These are phyloP conservation scores for Chloroceryle inda DNA, from an alignment of 2,797 vertebrate genomes.

Conservation along the genomic window DNA sequence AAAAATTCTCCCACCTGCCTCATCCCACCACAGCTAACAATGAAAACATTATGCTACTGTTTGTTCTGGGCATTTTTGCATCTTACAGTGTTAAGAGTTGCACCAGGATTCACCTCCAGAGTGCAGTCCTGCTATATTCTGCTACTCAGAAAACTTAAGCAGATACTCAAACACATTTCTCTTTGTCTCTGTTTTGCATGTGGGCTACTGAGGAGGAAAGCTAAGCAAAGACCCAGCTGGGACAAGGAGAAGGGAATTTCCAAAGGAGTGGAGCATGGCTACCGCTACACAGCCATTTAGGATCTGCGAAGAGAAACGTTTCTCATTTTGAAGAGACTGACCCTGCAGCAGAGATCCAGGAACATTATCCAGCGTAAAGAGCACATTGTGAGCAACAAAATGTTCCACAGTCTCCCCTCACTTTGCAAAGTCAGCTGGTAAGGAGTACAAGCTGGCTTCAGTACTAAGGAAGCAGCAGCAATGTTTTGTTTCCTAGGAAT, in stretches of 20 bases:
- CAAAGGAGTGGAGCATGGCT: neutral
- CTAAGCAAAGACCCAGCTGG: neutral
- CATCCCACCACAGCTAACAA: neutral
- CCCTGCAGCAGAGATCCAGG: neutral
- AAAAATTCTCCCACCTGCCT: neutral
- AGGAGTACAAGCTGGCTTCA: slow-evolving; percentile 30
- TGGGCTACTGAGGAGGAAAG: neutral
- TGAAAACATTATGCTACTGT: neutral
- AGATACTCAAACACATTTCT: neutral
- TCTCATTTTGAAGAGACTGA: neutral
- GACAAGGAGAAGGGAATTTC: neutral
- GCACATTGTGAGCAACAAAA: neutral
- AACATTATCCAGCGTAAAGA: neutral
- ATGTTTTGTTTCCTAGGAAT: slow-evolving; percentile 65
- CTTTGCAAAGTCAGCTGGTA: neutral
- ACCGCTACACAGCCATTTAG: neutral
- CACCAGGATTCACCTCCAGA: neutral
- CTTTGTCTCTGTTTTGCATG: neutral
- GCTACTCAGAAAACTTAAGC: neutral
- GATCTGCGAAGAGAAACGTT: neutral
- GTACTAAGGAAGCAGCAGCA: slow-evolving; percentile 39
- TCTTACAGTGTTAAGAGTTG: neutral
- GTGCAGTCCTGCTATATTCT: neutral
- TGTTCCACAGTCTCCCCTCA: neutral
- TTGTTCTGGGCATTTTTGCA: neutral